A percentile compares a stretch with the other conserved stretches of the same genome.
Evolutionary conservation across 2,113 vertebrate genomes (phyloP).

Genomic region (Synchiropus splendidus): DNA sequence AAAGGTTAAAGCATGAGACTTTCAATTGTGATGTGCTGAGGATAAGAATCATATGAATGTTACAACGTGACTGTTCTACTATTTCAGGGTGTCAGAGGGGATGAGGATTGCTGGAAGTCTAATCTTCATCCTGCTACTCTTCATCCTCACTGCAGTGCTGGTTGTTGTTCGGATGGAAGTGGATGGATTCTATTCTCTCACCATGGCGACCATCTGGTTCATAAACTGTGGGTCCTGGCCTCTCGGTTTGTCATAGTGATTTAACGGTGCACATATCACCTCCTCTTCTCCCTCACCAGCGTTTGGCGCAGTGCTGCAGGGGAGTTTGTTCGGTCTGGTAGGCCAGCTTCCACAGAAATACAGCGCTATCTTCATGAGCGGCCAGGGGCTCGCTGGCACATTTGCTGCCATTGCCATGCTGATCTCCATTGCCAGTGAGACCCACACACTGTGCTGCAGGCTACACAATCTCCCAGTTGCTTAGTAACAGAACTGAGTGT

Average conservation of each 20-base stretch:
- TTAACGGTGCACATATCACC: too few relatives aligned
- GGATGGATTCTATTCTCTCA: conserved; percentile 73
- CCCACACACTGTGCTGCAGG: conserved; percentile 6
- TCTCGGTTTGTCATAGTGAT: not conserved
- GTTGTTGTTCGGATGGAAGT: conserved; percentile 71
- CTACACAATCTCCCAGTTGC: conserved; percentile 12
- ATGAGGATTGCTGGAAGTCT: conserved; percentile 75
- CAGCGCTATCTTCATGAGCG: conserved; percentile 79
- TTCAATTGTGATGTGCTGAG: too few relatives aligned
- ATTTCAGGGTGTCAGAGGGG: conserved; percentile 68
- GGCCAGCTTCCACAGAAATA: conserved; percentile 74
- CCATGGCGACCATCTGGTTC: conserved; percentile 83
- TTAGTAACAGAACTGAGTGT: conserved; percentile 23
- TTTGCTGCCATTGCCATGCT: conserved; percentile 81
- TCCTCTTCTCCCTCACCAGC: conserved; percentile 43
- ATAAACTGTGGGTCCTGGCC: conserved; percentile 76
- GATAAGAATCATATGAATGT: too few relatives aligned
- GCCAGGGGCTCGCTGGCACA: conserved; percentile 79
- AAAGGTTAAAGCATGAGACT: too few relatives aligned
- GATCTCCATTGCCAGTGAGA: conserved; percentile 76
- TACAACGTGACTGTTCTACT: too few relatives aligned
- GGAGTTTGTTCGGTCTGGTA: conserved; percentile 78
- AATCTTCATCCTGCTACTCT: conserved; percentile 71
- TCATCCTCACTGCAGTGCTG: conserved; percentile 70
- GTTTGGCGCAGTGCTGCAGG: conserved; percentile 76